These are phyloP conservation scores for Drosophila meridiana DNA, from an alignment of 2,888 invertebrate species.

Conservation along the genomic window DNA sequence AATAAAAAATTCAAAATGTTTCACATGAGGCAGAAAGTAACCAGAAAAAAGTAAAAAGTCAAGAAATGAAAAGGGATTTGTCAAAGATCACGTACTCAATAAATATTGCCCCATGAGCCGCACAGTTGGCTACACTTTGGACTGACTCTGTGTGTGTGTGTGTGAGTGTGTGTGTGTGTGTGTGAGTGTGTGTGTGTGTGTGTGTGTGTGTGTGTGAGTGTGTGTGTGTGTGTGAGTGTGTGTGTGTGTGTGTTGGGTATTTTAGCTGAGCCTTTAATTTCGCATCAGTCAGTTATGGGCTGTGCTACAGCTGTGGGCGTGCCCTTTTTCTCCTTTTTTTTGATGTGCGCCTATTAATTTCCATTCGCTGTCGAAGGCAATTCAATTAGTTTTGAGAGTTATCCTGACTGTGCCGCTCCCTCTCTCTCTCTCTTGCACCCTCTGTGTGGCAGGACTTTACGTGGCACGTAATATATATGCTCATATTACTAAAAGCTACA, in stretches of 20 bases:
- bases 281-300: slow-evolving; percentile 46
- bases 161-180: slow-evolving; percentile 11
- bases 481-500: slow-evolving; percentile 78
- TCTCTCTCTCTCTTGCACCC: background rate
- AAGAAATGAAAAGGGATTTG: slow-evolving; percentile 71
- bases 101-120: slow-evolving; percentile 84
- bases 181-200: slow-evolving; percentile 9
- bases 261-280: slow-evolving; percentile 54
- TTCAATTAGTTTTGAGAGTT: slow-evolving; percentile 69
- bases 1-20: slow-evolving; percentile 85
- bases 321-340: slow-evolving; percentile 41
- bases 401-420: slow-evolving; percentile 16
- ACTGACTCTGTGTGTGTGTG: background rate
- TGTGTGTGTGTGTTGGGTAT: slow-evolving; percentile 8
- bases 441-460: slow-evolving; percentile 36
- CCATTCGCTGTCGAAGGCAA: slow-evolving; percentile 60
- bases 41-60: background rate
- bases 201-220: slow-evolving; percentile 6
- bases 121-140: slow-evolving; percentile 70
- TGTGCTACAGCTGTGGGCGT: slow-evolving; percentile 53
- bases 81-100: slow-evolving; percentile 86
- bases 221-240: slow-evolving; percentile 9
- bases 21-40: slow-evolving; percentile 76
- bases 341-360: slow-evolving; percentile 79
- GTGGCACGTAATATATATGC: slow-evolving; percentile 77